Base-by-base conservation (phyloP, 1,140 invertebrate genomes). In the Pseudomyrmex dendroicus region DNA sequence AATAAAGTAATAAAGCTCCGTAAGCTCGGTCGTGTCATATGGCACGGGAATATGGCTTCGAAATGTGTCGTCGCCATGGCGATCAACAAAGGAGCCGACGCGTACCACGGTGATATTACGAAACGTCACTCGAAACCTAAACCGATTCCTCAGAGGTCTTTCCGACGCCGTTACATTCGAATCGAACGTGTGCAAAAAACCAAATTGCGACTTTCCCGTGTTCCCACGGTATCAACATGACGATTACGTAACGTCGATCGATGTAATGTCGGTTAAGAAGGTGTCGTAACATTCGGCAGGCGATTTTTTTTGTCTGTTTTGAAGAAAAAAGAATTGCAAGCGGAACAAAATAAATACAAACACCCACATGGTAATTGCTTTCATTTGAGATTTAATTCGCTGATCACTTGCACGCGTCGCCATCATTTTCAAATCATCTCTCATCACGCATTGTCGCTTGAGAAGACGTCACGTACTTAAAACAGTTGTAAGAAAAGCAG, bases 1-100 rank as follows among this genome's bases (percentile, higher is more conserved):
- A 35, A 57, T 17, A 25, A 25, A 25, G 25, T 3, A 25, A 25
- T 3, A 25, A 25, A 25, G 25, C 25, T 25, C 25, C 25, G 25
- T 25, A 25, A 25, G 25, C 25, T 25, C 77, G 48, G 9, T 44
- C 46, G 48, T 25, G 12, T 48, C 4, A 35, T 35, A 48, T 22
- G 20, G 25, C 56, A 54, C n/a, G 17, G 15, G 35, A 15, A 74
- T 74, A 74, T 73, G 10, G 68, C 73, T 80, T 85, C 63, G 62
- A 77, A 72, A 74, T 74, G 50, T 68, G 50, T 68, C 64, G 92
- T 93, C 92, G 90, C 90, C 90, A 92, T 93, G 91, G 86, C 85
- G 50, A 90, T 90, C 84, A 92, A 90, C 87, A 91, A 91, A 56
- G 62, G 54, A 61, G 35, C 22, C 15, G 13, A 59, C n/a, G 44